Evolutionary conservation across 2,797 vertebrate species (phyloP), one percentile per base, ranked within the genome.

Genomic region (Rallus crepitans): DNA sequence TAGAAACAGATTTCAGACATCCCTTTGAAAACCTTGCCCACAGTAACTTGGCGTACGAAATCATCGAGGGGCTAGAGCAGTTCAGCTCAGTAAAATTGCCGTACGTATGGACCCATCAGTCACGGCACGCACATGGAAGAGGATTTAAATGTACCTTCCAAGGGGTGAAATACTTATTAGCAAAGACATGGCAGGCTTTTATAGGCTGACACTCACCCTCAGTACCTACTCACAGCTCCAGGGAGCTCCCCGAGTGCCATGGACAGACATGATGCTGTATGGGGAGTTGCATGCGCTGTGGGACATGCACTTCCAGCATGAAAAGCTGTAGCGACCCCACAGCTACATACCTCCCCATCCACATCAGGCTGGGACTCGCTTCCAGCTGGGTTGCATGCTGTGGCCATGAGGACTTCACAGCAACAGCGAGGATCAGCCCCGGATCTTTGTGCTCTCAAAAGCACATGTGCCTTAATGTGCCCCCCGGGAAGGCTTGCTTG

Each of bases 221-320:
- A 24, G 42, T 15, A 53, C 24, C 31, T 50, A 5, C 27, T 23
- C 42, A 4, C 9, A 20, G 27, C 35, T 55, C 47, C 73, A 28
- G 21, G 37, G 15, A 45, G 6, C 23, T 72, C 45, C 31, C 4
- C 0, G 4, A 52, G 61, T 1, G 0, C 68, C 73, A 6, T 30
- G 23, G 59, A 15, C 50, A 1, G 12, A n/a, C n/a, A 5, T 33
- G 35, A 18, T 52, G 30, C 25, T 0, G 0, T 20, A 3, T 2
- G 23, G 45, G 73, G 52, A 90, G 64, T 61, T 31, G 53, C 69
- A 63, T n/a, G 19, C 15, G 6, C 12, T 0, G 0, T 15, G 24
- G 61, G 45, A 73, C 30, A 23, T 1, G 45, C 3, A 5, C 68
- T 52, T 80, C 28, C 30, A 12, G 71, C n/a, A 13, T 7, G 53